These are phyloP conservation scores for Paraescarpia echinospica DNA, from an alignment of 1,140 invertebrate species.

Conservation along the genomic window DNA sequence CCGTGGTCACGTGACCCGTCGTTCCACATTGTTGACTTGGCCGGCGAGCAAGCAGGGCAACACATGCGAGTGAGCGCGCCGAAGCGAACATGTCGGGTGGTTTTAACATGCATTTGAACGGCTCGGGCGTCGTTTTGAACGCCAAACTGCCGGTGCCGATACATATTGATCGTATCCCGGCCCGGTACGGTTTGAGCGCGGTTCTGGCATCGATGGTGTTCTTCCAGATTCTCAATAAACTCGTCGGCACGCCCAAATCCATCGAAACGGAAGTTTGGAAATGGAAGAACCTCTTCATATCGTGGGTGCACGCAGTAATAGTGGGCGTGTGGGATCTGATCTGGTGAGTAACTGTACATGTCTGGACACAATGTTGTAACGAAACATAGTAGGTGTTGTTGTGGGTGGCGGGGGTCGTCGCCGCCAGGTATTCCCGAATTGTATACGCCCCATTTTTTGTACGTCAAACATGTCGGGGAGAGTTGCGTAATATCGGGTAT, in stretches of 20 bases:
- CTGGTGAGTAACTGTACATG: conserved; percentile 14
- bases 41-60: too few species aligned
- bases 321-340: conserved; percentile 26
- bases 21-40: background rate
- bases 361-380: background rate
- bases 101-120: background rate
- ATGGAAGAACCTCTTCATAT: conserved; percentile 31
- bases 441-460: background rate
- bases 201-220: conserved; percentile 10
- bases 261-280: conserved; percentile 26
- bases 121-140: background rate
- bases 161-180: background rate
- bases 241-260: conserved; percentile 10
- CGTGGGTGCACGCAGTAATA: conserved; percentile 32
- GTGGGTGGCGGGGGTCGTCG: background rate
- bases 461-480: background rate
- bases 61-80: background rate
- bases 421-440: background rate
- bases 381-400: background rate
- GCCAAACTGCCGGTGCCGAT: background rate
- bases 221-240: conserved; percentile 24
- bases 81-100: background rate
- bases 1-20: background rate
- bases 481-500: background rate
- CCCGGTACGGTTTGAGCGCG: background rate